A percentile compares a stretch with the other conserved stretches of the same genome.
These are phyloP conservation scores for Lochmaea capreae DNA, from an alignment of 2,888 invertebrate genomes.

Conservation along the genomic window DNA sequence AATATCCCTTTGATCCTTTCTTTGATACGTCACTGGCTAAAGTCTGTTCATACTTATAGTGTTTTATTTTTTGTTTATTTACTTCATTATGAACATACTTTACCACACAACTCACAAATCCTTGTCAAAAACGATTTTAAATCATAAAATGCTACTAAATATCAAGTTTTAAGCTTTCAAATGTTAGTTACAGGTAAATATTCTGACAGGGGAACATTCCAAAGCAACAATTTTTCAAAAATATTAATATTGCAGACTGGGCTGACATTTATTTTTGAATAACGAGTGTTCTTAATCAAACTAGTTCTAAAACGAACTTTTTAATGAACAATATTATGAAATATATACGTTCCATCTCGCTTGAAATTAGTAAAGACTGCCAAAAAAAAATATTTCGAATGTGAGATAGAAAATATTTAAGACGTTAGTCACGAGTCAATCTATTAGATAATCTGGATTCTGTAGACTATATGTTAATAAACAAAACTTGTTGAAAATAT, in stretches of 20 bases:
- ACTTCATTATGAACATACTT: too few species aligned
- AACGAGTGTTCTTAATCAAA: constrained; percentile 12
- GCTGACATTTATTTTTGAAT: constrained; percentile 7
- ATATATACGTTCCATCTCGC: not conserved
- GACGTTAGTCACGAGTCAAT: constrained; percentile 7
- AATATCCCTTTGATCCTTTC: too few species aligned
- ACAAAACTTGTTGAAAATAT: constrained; percentile 21
- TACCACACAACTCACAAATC: too few species aligned
- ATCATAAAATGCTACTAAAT: not conserved
- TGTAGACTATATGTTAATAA: constrained; percentile 11
- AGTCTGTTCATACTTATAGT: too few species aligned
- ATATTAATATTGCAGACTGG: not conserved
- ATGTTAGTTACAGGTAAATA: not conserved
- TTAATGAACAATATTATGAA: constrained; percentile 7
- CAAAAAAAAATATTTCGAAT: not conserved
- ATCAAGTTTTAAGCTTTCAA: not conserved
- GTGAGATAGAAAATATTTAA: not conserved
- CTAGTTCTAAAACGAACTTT: not conserved
- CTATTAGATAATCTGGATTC: constrained; percentile 9
- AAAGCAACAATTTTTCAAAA: not conserved
- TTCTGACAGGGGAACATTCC: not conserved
- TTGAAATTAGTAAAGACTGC: not conserved
- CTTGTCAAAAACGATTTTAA: too few species aligned
- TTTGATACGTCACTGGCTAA: too few species aligned
- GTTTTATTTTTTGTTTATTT: too few species aligned